Evolutionary conservation across 2,113 vertebrate genomes (phyloP).

Genomic region (Acinonyx jubatus): DNA sequence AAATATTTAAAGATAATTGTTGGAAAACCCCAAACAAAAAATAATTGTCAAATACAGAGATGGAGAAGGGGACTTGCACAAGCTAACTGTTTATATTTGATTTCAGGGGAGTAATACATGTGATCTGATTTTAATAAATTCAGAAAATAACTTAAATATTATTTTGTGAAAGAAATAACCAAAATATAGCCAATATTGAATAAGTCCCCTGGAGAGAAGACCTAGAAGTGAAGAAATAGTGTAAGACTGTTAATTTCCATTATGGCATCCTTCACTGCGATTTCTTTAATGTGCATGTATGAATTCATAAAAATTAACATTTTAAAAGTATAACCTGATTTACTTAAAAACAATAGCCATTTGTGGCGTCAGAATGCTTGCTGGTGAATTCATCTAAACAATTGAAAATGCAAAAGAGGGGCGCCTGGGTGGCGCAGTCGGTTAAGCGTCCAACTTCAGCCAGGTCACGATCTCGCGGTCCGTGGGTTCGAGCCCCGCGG

Average conservation of each 20-base stretch:
- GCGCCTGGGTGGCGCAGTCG: too few relatives aligned
- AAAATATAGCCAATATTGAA: neutral
- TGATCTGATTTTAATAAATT: neutral
- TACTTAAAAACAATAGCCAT: neutral
- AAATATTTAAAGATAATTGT: neutral
- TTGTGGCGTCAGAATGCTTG: neutral
- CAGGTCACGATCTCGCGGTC: too few relatives aligned
- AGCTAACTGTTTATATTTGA: neutral
- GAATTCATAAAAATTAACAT: neutral
- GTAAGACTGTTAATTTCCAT: neutral
- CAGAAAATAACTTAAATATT: neutral
- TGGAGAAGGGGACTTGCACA: neutral
- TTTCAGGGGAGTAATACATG: neutral
- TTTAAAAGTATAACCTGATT: neutral
- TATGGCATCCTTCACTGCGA: neutral
- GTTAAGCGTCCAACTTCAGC: too few relatives aligned
- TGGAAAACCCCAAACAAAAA: neutral
- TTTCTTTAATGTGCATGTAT: neutral
- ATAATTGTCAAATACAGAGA: neutral
- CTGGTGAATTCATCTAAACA: neutral
- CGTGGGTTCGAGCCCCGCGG: too few relatives aligned
- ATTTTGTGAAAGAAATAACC: neutral
- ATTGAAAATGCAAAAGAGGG: neutral
- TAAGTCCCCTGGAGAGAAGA: neutral
- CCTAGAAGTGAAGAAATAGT: neutral